Conservation (phyloP, 1,140 invertebrate species). For the Gonatopus flavifemur region DNA sequence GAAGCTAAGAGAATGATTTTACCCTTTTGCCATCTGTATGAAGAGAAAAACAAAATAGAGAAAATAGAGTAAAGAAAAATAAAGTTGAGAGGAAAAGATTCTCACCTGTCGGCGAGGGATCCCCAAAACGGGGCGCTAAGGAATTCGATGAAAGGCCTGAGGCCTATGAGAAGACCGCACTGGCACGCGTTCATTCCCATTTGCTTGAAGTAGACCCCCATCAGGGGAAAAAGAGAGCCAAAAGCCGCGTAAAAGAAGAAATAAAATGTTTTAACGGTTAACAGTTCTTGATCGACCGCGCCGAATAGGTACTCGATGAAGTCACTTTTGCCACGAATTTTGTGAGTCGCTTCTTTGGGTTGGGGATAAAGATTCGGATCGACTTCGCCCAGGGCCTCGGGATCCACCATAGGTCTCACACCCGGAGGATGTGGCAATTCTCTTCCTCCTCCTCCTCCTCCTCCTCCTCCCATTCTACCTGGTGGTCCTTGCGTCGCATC, state of each 20-base stretch:
- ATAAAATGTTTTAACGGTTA: constrained; percentile 95
- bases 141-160: constrained; percentile 96
- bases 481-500: constrained; percentile 3
- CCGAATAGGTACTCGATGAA: constrained; percentile 82
- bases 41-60: constrained; percentile 4
- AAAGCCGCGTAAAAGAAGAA: constrained; percentile 99
- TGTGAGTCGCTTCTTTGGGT: constrained; percentile 85
- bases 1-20: constrained; percentile 89
- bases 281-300: constrained; percentile 82
- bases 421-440: constrained; percentile 39
- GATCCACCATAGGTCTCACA: constrained; percentile 70
- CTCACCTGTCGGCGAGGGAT: constrained; percentile 84
- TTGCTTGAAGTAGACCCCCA: constrained; percentile 99
- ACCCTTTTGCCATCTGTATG: constrained; percentile 80
- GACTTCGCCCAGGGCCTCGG: constrained; percentile 73
- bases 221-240: constrained; percentile 94
- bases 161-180: constrained; percentile 88
- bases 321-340: constrained; percentile 82
- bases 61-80: not conserved
- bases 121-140: constrained; percentile 98
- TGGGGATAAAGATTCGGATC: constrained; percentile 75
- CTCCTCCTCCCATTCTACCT: constrained; percentile 8
- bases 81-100: not conserved
- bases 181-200: constrained; percentile 97
- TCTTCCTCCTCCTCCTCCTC: constrained; percentile 7